Evolutionary conservation across 2,888 invertebrate species (phyloP), one percentile per base, ranked within the genome.

Genomic region (Apotomis capreana): DNA sequence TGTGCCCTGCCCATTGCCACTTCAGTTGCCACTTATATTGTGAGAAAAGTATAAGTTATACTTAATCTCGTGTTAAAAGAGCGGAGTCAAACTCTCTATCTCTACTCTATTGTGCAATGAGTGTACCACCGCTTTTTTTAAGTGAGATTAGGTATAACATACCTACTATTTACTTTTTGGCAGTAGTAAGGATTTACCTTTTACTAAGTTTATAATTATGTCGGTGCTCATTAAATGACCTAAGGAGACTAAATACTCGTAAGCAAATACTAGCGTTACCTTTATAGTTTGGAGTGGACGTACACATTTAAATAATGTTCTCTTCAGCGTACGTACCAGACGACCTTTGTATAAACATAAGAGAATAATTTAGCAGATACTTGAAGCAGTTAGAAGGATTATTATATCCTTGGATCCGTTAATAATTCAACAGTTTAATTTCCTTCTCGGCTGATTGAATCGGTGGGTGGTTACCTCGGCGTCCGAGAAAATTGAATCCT

Each of bases 361-460:
- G 65, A 44, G 54, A 44, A 59, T 68, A 60, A 44, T 61, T 68
- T 5, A 61, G 68, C 44, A 54, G 49, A 49, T 70, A 74, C 76
- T 70, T 68, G 71, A 73, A 75, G 75, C 73, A 75, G 75, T 72
- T 68, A 76, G 74, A 74, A 71, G 72, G 75, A 74, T 74, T 74
- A 76, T 77, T 80, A 79, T 79, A 78, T 79, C 79, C 75, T 77
- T 75, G 79, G 80, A 80, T 78, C 81, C 80, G 80, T 84, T 87
- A 87, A 87, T 88, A 88, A 88, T 89, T 87, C 83, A 86, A 84
- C 83, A 84, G 86, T 88, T 87, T 89, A 87, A 89, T 89, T 89
- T 89, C 88, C 88, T 88, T 85, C 86, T 87, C 82, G 86, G 87
- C 80, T 84, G 87, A 87, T 85, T 85, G 86, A 83, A 81, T 82